phyloP scores from a whole-genome alignment of 2,113 vertebrate species.

The Noturus placidus region DNA sequence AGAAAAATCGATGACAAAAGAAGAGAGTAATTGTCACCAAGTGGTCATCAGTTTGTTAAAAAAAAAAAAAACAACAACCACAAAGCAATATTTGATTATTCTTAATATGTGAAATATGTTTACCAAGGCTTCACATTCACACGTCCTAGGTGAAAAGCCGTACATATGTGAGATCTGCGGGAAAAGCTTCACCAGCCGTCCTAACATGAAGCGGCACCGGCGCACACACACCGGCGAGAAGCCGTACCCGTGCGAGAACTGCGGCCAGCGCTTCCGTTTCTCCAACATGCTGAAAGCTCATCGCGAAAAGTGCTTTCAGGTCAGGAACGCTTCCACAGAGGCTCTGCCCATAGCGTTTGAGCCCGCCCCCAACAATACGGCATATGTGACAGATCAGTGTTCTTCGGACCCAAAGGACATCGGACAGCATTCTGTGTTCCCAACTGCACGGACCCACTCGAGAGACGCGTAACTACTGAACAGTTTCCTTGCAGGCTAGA shows the following conservation, averaged over 20 bases:
- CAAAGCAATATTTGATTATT: background rate
- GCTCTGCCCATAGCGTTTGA: conserved; percentile 38
- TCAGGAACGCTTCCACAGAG: conserved; percentile 73
- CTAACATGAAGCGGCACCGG: conserved; percentile 89
- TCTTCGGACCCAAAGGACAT: conserved; percentile 17
- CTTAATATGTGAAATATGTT: background rate
- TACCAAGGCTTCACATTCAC: background rate
- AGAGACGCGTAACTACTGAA: conserved; percentile 62
- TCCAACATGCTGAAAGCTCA: conserved; percentile 91
- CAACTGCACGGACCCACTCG: conserved; percentile 68
- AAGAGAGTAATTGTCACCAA: background rate
- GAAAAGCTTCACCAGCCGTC: conserved; percentile 87
- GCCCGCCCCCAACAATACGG: conserved; percentile 40
- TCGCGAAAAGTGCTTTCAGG: conserved; percentile 84
- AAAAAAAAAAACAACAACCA: background rate
- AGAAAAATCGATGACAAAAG: background rate
- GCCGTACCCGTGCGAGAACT: conserved; percentile 83
- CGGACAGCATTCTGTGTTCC: conserved; percentile 64
- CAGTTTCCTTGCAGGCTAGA: conserved; percentile 24
- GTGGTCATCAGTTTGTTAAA: background rate
- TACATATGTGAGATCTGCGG: conserved; percentile 89
- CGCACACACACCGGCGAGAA: conserved; percentile 87
- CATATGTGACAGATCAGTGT: conserved; percentile 45
- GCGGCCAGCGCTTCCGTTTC: conserved; percentile 86
- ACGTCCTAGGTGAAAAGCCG: conserved; percentile 80